Evolutionary conservation across 1,140 invertebrate species (phyloP), one percentile per base, ranked within the genome.

Genomic region (Apis dorsata): DNA sequence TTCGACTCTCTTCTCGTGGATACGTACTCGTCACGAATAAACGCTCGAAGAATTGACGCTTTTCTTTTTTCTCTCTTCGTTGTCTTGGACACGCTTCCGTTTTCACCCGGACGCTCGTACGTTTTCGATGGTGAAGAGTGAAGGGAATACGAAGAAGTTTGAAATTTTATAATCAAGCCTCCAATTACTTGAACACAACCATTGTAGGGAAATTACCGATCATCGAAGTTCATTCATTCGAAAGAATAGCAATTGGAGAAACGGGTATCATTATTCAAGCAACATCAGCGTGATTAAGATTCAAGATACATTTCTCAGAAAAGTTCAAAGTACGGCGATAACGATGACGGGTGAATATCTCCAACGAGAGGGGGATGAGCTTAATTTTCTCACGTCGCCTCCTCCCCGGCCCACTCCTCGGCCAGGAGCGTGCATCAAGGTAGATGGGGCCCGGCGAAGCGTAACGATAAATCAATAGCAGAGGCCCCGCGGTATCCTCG

Each of bases 381-480:
- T 87, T 83, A 86, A 86, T 87, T 87, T 87, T 84, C 86, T 73
- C 85, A 69, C 77, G 57, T 84, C 82, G 51, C 10, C 78, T n/a
- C 68, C 63, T 72, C 63, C 81, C 74, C 51, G n/a, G 51, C 24
- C n/a, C 62, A 15, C 63, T 76, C 70, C 34, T 44, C 75, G 66
- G 81, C 86, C 83, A 88, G 84, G 84, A 85, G 86, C 86, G 86
- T 83, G 60, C 75, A 65, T 71, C 75, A 57, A 55, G 21, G 62
- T 78, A 74, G 87, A 88, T 79, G 62, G 79, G 76, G 71, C 83
- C 79, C 83, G 66, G 76, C 81, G 71, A 87, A 90, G 88, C 88
- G 91, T 90, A 92, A 93, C 91, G 89, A 93, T 93, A 93, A 93
- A 93, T 93, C 92, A 93, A 93, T 93, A 91, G 91, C 90, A 74